Conservation (phyloP, 1,140 invertebrate genomes). For the Drosophila quadrilineata region DNA sequence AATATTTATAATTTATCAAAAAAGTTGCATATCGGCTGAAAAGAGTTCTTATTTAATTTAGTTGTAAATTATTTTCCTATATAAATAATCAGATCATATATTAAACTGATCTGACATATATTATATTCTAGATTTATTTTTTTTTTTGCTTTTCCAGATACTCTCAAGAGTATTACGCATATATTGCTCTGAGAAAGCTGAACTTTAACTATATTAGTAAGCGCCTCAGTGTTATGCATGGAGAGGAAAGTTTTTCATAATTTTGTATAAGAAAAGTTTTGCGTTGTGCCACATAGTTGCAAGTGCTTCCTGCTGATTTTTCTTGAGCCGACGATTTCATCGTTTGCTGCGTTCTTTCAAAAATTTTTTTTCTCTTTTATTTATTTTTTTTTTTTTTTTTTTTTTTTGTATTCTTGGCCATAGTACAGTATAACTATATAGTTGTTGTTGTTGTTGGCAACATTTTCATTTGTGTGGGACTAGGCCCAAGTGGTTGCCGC, state of each 20-base stretch:
- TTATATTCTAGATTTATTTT: too few relatives aligned
- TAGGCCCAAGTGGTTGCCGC: conserved; percentile 61
- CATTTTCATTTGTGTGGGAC: conserved; percentile 48
- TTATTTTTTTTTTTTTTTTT: neutral
- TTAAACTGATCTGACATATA: too few relatives aligned
- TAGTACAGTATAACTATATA: neutral
- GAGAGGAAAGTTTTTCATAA: conserved; percentile 77
- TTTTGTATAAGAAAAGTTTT: conserved; percentile 78
- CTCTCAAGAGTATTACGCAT: too few relatives aligned
- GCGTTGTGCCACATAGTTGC: conserved; percentile 70
- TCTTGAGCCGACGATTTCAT: conserved; percentile 28
- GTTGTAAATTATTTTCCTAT: too few relatives aligned
- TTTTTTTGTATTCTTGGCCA: neutral
- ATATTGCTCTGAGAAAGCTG: too few relatives aligned
- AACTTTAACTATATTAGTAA: conserved; percentile 22
- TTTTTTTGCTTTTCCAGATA: too few relatives aligned
- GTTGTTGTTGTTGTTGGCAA: neutral
- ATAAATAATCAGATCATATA: too few relatives aligned
- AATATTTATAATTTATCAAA: too few relatives aligned
- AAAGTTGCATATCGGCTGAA: too few relatives aligned
- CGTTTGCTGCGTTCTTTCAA: conserved; percentile 7
- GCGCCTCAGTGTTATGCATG: conserved; percentile 60
- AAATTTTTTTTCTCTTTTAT: conserved; percentile 1
- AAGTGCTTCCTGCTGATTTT: conserved; percentile 67
- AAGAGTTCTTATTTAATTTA: too few relatives aligned